Base-by-base conservation (phyloP, 2,113 vertebrate genomes). In the Romanogobio albipinnatus region DNA sequence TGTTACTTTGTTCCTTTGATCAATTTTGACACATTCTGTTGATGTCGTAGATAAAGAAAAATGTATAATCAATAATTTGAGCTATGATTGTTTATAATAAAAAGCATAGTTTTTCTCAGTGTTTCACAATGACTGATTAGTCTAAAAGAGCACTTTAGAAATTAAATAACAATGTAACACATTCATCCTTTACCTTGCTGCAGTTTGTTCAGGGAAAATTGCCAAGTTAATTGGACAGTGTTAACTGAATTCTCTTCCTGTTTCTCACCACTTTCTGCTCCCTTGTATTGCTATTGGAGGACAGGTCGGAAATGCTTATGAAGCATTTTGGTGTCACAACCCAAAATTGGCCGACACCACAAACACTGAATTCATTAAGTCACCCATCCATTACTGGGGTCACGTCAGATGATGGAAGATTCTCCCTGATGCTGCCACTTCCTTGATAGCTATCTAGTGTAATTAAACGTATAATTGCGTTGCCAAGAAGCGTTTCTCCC, bases 391-490 rank as follows among this genome's bases (percentile, higher is more conserved):
- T 86, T 78, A 85, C 88, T 87, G 45, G 47, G 84, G 76, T 75
- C 66, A 81, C 78, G 83, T 87, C 90, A 88, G 84, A 91, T 85
- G 71, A 70, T 89, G 88, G 76, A 77, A 77, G 81, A 91, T 92
- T 85, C 17, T 91, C 88, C 45, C 84, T 82, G 89, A 90, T 92
- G 87, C 81, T 87, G 89, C 89, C 9, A 59, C 86, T 39, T 86
- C 88, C 75, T 88, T 82, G 93, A 93, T 93, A 75, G 85, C 85
- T 87, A 93, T 93, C 92, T 88, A 82, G 86, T 86, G 76, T 90
- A 93, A 94, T 94, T 92, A 91, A 91, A 93, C 73, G 85, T 89
- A 87, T 93, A 91, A 94, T 92, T 90, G 88, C 83, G 84, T 90
- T 90, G 88, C 70, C 83, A 87, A 90, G 70, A 90, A 83, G 83